Conservation (phyloP, 1,140 invertebrate genomes). For the Pogonognathellus flavescens region DNA sequence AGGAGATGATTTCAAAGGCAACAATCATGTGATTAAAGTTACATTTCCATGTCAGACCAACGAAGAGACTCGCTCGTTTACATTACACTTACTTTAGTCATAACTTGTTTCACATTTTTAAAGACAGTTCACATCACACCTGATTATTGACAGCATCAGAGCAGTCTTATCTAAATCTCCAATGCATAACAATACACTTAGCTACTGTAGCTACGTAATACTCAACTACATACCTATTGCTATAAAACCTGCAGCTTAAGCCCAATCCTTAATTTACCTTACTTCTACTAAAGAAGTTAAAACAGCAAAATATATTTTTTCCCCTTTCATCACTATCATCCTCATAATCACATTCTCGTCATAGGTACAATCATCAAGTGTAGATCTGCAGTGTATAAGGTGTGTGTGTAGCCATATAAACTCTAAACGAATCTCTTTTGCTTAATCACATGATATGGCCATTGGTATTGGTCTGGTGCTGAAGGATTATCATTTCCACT, state of each 20-base stretch:
- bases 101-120: slow-evolving; percentile 33
- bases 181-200: background rate
- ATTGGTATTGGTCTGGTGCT: background rate
- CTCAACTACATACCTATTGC: too few relatives aligned
- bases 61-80: slow-evolving; percentile 3
- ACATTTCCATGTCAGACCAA: slow-evolving; percentile 24
- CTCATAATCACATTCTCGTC: too few relatives aligned
- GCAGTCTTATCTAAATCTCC: slow-evolving; percentile 23
- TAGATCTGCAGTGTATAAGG: too few relatives aligned
- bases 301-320: too few relatives aligned
- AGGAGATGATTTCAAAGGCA: background rate
- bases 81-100: slow-evolving; percentile 24
- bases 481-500: too few relatives aligned
- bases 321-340: too few relatives aligned
- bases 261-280: background rate
- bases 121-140: slow-evolving; percentile 14
- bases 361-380: too few relatives aligned
- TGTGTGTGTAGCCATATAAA: too few relatives aligned
- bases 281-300: background rate
- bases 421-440: background rate
- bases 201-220: slow-evolving; percentile 9
- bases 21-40: slow-evolving; percentile 20
- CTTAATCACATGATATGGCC: background rate
- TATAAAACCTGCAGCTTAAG: background rate
- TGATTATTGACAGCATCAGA: slow-evolving; percentile 37